Evolutionary conservation across 2,888 invertebrate species (phyloP).

Genomic region (Taphrorychus bicolor): DNA sequence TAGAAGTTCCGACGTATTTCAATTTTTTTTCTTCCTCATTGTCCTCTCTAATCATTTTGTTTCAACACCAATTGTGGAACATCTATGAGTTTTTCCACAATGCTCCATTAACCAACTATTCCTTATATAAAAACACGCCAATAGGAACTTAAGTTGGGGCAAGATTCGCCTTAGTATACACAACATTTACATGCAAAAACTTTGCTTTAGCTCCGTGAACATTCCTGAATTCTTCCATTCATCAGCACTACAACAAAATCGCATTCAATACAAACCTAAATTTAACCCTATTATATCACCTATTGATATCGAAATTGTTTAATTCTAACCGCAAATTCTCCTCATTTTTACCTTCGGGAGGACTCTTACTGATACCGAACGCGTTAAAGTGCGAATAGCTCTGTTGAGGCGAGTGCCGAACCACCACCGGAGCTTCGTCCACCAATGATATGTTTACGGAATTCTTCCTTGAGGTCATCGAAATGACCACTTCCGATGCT

Average conservation of each 20-base stretch:
- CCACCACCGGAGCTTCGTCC: not conserved
- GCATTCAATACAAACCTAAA: too few relatives aligned
- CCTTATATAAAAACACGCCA: too few relatives aligned
- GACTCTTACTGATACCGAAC: conserved; percentile 45
- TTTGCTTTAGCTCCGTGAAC: not conserved
- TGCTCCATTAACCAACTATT: too few relatives aligned
- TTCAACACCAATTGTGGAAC: too few relatives aligned
- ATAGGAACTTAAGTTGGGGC: too few relatives aligned
- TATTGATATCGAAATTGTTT: conserved; percentile 52
- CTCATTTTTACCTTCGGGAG: conserved; percentile 39
- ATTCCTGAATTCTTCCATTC: not conserved
- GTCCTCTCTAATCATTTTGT: too few relatives aligned
- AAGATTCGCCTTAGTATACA: too few relatives aligned
- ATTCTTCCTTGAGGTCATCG: conserved; percentile 20
- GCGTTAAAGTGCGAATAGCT: conserved; percentile 47
- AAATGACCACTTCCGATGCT: not conserved
- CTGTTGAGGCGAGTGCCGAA: conserved; percentile 10
- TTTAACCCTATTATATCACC: conserved; percentile 47
- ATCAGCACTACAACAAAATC: too few relatives aligned
- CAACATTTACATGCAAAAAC: too few relatives aligned
- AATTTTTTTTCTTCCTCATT: too few relatives aligned
- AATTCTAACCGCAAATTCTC: conserved; percentile 49
- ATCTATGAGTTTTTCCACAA: too few relatives aligned
- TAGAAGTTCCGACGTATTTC: too few relatives aligned
- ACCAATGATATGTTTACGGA: conserved; percentile 32